A percentile compares a stretch with the other conserved stretches of the same genome.
These are phyloP conservation scores for Aphelinus certus DNA, from an alignment of 1,140 invertebrate species.

Conservation along the genomic window DNA sequence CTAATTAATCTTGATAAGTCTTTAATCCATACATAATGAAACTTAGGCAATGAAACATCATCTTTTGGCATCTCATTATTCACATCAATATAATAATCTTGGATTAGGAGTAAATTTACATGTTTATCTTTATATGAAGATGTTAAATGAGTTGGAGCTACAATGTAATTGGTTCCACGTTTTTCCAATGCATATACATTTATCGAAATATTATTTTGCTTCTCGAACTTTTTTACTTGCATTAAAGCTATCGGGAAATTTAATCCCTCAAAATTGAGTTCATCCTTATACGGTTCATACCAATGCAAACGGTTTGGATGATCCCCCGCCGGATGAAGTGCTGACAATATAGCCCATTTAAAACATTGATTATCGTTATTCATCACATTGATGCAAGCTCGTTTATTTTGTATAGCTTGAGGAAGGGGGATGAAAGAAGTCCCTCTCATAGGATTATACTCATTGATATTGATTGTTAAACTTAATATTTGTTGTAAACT, in stretches of 20 bases:
- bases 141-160: no score
- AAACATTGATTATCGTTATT: conserved; percentile 9
- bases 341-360: conserved; percentile 7
- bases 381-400: conserved; percentile 5
- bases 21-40: no score
- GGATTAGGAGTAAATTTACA: no score
- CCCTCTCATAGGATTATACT: conserved; percentile 23
- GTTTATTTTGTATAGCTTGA: background rate
- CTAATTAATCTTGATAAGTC: no score
- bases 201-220: background rate
- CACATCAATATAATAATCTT: no score
- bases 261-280: background rate
- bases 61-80: no score
- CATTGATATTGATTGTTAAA: conserved; percentile 20
- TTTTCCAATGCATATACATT: no score
- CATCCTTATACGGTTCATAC: background rate
- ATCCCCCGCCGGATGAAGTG: background rate
- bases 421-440: conserved; percentile 15
- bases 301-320: background rate
- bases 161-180: no score
- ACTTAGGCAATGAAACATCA: no score
- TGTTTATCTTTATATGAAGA: no score
- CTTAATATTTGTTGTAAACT: background rate
- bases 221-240: background rate
- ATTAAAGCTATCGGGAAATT: background rate